Base-by-base conservation (phyloP, 2,888 invertebrate species). In the Epirrita christyi region DNA sequence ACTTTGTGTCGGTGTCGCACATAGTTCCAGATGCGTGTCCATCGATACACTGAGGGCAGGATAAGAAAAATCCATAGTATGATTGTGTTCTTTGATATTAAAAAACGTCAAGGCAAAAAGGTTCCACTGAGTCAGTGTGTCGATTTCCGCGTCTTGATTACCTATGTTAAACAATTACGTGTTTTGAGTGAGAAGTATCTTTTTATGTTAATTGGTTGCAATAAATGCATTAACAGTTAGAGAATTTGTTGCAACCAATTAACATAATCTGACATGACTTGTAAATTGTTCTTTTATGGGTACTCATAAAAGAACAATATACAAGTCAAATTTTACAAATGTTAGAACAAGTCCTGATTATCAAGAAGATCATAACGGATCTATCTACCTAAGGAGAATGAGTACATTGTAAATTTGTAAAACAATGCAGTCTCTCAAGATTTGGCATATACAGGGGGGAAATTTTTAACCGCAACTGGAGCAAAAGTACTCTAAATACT, bases 1-100 rank as follows among this genome's bases (percentile, higher is more conserved):
- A 64, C 1, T 75, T 73, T 0, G 71, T 73, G 11, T 72, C 63
- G 14, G 82, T 80, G 6, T 83, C 76, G 67, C 91, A 74, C 75
- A 75, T 78, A 50, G 13, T 52, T 54, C 38, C 42, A 38, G 47
- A 44, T 7, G 14, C 46, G 50, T 34, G 42, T 38, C 48, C 41
- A 45, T 49, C 27, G 15, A 52, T 46, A 53, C 40, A 68, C 66
- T 68, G 65, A 27, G 36, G 59, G 32, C 41, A 71, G 71, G 67
- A 72, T 71, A 68, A 56, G 27, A 41, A n/a, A 45, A 67, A 51
- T 67, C 55, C 45, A 62, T 63, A 14, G 42, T 51, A n/a, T 40
- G 50, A 56, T 48, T n/a, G 50, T 49, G 13, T 44, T 55, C 53
- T 59, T 62, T 64, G 50, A 57, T 59, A 68, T 64, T 70, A 41